Conservation (phyloP, 2,113 vertebrate species). For the Callithrix jacchus region DNA sequence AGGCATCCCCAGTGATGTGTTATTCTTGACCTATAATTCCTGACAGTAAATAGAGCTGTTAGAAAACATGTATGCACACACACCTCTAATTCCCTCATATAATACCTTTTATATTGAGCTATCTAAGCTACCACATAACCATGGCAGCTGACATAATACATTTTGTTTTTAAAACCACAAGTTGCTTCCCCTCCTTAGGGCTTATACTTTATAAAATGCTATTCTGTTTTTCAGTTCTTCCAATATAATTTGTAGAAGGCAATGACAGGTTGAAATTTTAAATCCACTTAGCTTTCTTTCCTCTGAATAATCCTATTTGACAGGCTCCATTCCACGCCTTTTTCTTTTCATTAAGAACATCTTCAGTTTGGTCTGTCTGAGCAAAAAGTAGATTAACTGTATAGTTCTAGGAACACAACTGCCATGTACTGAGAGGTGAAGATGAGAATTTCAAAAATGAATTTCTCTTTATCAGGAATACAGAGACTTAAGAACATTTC, state of each 20-base stretch:
- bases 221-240: slow-evolving; percentile 56
- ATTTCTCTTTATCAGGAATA: not conserved
- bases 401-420: slow-evolving; percentile 44
- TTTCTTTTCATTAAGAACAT: slow-evolving; percentile 57
- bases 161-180: not conserved
- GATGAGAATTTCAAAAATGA: slow-evolving; percentile 15
- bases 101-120: not conserved
- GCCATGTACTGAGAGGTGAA: not conserved
- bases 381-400: slow-evolving; percentile 59
- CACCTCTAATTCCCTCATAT: not conserved
- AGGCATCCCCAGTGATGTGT: not conserved
- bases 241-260: slow-evolving; percentile 44
- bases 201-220: slow-evolving; percentile 61
- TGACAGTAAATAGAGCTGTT: not conserved
- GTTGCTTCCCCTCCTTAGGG: not conserved
- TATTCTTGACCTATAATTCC: not conserved
- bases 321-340: not conserved
- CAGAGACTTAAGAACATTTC: not conserved
- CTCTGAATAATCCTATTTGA: slow-evolving; percentile 53
- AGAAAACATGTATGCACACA: not conserved
- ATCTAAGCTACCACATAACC: not conserved
- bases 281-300: slow-evolving; percentile 57
- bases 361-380: slow-evolving; percentile 41
- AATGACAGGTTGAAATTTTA: slow-evolving; percentile 70
- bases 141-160: not conserved